phyloP scores from a whole-genome alignment of 2,113 vertebrate species.

The Uria aalge region DNA sequence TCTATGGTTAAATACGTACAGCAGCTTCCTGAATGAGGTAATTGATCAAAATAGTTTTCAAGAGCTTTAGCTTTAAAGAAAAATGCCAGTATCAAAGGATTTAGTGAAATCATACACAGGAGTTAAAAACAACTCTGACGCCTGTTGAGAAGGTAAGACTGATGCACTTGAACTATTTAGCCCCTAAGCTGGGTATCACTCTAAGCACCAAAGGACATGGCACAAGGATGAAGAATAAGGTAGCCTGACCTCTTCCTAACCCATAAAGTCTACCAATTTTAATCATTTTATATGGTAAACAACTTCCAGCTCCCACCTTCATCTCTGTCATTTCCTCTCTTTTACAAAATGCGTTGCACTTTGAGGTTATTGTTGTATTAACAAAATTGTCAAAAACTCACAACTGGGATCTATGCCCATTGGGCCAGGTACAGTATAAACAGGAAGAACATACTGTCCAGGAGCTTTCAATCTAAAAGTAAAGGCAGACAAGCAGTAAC shows the following conservation, averaged over 20 bases:
- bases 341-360: neutral
- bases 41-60: slow-evolving; percentile 57
- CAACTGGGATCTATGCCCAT: neutral
- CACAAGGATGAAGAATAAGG: neutral
- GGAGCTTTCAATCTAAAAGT: neutral
- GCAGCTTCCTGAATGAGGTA: slow-evolving; percentile 56
- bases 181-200: neutral
- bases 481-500: neutral
- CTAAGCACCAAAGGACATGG: neutral
- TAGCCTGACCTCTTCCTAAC: neutral
- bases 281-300: neutral
- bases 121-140: neutral
- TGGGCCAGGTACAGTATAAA: neutral
- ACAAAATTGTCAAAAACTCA: neutral
- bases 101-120: neutral
- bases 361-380: neutral
- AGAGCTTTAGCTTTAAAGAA: slow-evolving; percentile 4
- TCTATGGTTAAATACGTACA: slow-evolving; percentile 18
- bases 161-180: neutral
- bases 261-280: neutral
- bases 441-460: neutral
- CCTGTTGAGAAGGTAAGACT: neutral
- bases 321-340: neutral
- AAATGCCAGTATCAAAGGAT: neutral
- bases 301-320: neutral